These are phyloP conservation scores for Junonia oenone DNA, from an alignment of 2,888 invertebrate genomes.

Conservation along the genomic window DNA sequence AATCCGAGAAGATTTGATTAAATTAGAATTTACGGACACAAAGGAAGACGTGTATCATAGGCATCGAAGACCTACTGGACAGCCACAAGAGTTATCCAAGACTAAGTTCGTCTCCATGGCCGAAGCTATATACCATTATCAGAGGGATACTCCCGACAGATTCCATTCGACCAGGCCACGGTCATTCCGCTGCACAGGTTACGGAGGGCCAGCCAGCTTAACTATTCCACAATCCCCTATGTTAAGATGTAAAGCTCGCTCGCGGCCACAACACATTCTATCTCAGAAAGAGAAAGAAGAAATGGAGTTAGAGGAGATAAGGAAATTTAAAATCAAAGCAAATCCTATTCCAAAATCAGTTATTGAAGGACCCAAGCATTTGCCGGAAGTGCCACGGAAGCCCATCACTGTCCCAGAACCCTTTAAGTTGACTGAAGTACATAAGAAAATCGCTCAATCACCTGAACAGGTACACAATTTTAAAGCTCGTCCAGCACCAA, in stretches of 20 bases:
- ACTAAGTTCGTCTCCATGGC: constrained; percentile 80
- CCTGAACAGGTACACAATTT: constrained; percentile 54
- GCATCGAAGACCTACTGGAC: constrained; percentile 42
- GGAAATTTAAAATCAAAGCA: constrained; percentile 84
- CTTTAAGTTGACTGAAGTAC: constrained; percentile 81
- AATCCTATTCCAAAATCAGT: constrained; percentile 82
- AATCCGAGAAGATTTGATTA: constrained; percentile 44
- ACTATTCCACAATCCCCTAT: constrained; percentile 77
- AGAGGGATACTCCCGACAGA: constrained; percentile 79
- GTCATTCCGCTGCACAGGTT: constrained; percentile 43
- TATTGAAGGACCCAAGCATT: constrained; percentile 67
- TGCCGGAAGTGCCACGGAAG: constrained; percentile 75
- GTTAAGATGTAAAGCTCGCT: constrained; percentile 75
- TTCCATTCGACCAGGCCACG: constrained; percentile 61
- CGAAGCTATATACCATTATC: constrained; percentile 77
- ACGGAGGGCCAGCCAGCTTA: constrained; percentile 41
- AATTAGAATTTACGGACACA: constrained; percentile 38
- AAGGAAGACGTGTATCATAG: constrained; percentile 41
- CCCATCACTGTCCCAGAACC: constrained; percentile 81
- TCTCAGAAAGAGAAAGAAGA: constrained; percentile 82
- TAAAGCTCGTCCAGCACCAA: constrained; percentile 83
- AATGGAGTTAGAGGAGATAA: constrained; percentile 81
- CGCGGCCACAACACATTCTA: constrained; percentile 71
- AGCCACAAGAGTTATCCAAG: constrained; percentile 47
- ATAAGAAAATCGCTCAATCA: constrained; percentile 56